Base-by-base conservation (phyloP, 2,797 vertebrate genomes). In the Momotus momota region DNA sequence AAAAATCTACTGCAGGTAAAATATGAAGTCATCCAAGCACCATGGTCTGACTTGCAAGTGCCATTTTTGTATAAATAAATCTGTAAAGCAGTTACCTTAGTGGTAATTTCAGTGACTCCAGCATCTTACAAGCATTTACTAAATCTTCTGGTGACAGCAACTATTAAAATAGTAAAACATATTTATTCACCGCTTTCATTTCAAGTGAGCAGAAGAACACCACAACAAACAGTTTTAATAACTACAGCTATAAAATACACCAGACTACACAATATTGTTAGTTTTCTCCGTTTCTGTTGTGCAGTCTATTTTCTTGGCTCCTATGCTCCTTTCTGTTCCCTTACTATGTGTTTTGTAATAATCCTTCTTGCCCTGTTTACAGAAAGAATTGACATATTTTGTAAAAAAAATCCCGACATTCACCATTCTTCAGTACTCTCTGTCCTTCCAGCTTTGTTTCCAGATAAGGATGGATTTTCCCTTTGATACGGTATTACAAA, bases 61-160 rank as follows among this genome's bases (percentile, higher is more conserved):
- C 15, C 13, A 23, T 4, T 9, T 45, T 16, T 71, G 66, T 27
- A 75, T 23, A 88, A 81, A 79, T 25, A 21, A 12, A 52, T 21
- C 46, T 38, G 25, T 40, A 88, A 65, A 72, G 35, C 54, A 95
- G 94, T 98, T 97, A 99, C 99, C 99, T 99, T 90, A 99, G 62
- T 14, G 99, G 99, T 55, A 99, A 98, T 91, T 99, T 99, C 96
- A 99, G 95, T 0, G 98, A 98, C 96, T 99, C 99, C 96, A 99
- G 98, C 99, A 99, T 98, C 98, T 99, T 99, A 97, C 99, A 99
- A 1, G 99, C 99, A 43, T 99, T 99, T 66, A 99, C 98, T 97
- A 99, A 98, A 98, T 99, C 99, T 97, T 99, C 99, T 46, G 99
- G 99, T 72, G 99, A 99, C 75, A 99, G 98, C 97, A 99, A 98